Conservation (phyloP, 1,140 invertebrate species). For the Papilio polyxenes region DNA sequence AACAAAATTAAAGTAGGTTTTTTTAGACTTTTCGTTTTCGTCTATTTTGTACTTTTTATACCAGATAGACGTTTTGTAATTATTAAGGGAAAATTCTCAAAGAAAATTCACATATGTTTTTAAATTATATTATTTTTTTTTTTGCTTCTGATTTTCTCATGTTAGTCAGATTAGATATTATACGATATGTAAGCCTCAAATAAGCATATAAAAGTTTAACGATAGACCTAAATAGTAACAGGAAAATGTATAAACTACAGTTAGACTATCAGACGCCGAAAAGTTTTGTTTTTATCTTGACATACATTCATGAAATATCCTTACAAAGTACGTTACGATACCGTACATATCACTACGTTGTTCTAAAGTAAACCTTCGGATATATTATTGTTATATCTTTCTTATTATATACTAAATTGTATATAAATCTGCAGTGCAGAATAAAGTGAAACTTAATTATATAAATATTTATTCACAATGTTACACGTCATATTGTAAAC, state of each 20-base stretch:
- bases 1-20: not conserved
- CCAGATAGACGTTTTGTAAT: not conserved
- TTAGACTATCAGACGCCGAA: not conserved
- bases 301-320: not conserved
- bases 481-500: no score
- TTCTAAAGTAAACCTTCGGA: not conserved
- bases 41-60: not conserved
- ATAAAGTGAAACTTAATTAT: no score
- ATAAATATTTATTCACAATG: no score
- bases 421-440: no score
- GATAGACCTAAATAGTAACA: not conserved
- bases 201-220: constrained; percentile 3
- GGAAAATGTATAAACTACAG: not conserved
- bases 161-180: not conserved
- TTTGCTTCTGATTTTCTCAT: not conserved
- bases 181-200: not conserved
- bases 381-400: not conserved
- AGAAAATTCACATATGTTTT: not conserved
- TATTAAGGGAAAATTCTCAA: not conserved
- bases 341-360: not conserved
- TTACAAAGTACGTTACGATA: not conserved
- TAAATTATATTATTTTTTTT: not conserved
- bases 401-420: no score
- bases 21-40: not conserved
- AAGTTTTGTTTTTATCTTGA: constrained; percentile 13